Percentiles rank a stretch among this genome's conserved stretches.
phyloP scores from a whole-genome alignment of 2,113 vertebrate genomes.

The Rhipidura dahli region DNA sequence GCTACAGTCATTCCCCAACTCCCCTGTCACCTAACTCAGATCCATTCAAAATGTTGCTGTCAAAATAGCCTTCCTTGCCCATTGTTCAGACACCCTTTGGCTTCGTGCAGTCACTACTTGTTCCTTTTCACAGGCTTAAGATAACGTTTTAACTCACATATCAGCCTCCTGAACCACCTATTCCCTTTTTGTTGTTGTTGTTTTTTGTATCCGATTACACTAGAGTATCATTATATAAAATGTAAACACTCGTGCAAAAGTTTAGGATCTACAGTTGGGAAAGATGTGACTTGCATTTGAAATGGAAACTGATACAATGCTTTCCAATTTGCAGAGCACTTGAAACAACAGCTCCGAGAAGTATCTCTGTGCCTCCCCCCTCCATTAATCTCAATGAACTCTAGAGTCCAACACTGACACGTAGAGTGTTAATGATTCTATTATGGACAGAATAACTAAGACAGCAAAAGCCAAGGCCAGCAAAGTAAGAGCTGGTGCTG shows the following conservation, averaged over 20 bases:
- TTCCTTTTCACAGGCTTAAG: conserved; percentile 43
- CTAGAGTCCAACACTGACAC: conserved; percentile 22
- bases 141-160: conserved; percentile 31
- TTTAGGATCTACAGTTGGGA: neutral
- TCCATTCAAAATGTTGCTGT: conserved; percentile 48
- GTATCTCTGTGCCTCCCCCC: conserved; percentile 22
- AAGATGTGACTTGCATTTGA: conserved; percentile 36
- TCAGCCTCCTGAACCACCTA: conserved; percentile 7
- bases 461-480: neutral
- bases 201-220: neutral
- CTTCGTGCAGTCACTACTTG: neutral
- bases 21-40: neutral
- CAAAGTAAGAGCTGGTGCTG: neutral
- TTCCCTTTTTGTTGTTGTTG: neutral
- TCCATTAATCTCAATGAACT: conserved; percentile 62
- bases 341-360: conserved; percentile 44
- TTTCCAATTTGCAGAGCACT: conserved; percentile 48
- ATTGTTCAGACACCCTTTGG: conserved; percentile 34
- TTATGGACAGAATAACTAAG: conserved; percentile 43
- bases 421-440: conserved; percentile 54
- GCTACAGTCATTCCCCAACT: neutral
- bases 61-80: conserved; percentile 55
- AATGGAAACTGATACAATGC: conserved; percentile 33
- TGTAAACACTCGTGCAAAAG: conserved; percentile 22
- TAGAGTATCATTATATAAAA: neutral